Evolutionary conservation across 2,888 invertebrate genomes (phyloP).

Genomic region (Litoditis marina): DNA sequence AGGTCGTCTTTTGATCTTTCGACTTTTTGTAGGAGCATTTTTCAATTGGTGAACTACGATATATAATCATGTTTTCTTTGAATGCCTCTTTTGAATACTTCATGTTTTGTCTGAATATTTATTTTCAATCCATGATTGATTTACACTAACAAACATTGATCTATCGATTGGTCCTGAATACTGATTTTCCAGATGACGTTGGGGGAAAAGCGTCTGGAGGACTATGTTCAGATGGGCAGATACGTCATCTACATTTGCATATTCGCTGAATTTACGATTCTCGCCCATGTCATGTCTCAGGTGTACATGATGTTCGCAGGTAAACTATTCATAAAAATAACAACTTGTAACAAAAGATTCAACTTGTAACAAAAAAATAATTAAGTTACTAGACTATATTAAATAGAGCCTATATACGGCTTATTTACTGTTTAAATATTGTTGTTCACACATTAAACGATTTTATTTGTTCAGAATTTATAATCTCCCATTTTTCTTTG

Average conservation of each 20-base stretch:
- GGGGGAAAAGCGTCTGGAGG: conserved; percentile 32
- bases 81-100: not conserved
- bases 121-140: not conserved
- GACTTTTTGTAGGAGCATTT: too few species aligned
- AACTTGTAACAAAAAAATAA: not conserved
- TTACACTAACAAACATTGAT: not conserved
- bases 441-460: too few species aligned
- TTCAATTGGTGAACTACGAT: not conserved
- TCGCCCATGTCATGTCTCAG: conserved; percentile 37
- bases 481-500: too few species aligned
- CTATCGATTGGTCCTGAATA: too few species aligned
- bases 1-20: too few species aligned
- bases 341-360: not conserved
- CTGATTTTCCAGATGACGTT: too few species aligned
- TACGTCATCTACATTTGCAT: conserved; percentile 34
- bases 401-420: not conserved
- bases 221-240: conserved; percentile 37
- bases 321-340: conserved; percentile 8
- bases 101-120: not conserved
- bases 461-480: too few species aligned
- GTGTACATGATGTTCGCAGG: conserved; percentile 51
- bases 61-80: not conserved
- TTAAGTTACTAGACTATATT: not conserved
- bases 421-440: too few species aligned
- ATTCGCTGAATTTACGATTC: conserved; percentile 34